Conservation (phyloP, 2,113 vertebrate genomes). For the Sinocyclocheilus maitianheensis region DNA sequence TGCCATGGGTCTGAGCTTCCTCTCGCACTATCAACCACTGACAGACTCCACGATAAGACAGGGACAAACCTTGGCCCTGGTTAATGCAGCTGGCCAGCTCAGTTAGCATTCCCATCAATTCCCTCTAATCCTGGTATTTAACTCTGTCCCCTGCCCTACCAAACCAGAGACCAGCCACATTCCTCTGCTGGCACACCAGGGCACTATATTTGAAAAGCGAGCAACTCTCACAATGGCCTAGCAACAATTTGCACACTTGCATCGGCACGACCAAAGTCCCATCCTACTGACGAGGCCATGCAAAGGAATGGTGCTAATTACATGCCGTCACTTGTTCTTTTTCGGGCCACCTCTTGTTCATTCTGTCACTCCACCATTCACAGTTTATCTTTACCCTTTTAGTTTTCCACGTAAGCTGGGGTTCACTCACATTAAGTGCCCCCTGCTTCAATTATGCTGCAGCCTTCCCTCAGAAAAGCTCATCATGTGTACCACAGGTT, state of each 20-base stretch:
- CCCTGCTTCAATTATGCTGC: constrained; percentile 13
- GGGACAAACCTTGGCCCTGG: constrained; percentile 57
- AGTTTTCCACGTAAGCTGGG: background rate
- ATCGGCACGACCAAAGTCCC: constrained; percentile 16
- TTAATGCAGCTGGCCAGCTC: constrained; percentile 66
- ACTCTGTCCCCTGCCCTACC: constrained; percentile 66
- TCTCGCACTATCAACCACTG: constrained; percentile 62
- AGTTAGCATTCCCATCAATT: constrained; percentile 68
- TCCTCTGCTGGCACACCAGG: constrained; percentile 65
- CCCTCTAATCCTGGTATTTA: constrained; percentile 70
- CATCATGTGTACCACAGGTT: constrained; percentile 14
- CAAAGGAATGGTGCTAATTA: constrained; percentile 68
- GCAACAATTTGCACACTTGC: constrained; percentile 55
- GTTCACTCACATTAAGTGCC: background rate
- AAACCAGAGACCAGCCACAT: constrained; percentile 69
- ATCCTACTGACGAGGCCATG: constrained; percentile 54
- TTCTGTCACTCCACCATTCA: background rate
- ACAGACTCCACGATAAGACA: constrained; percentile 64
- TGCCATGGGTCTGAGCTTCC: constrained; percentile 57
- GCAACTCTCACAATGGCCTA: constrained; percentile 72
- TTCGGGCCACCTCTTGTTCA: constrained; percentile 3
- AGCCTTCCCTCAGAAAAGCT: background rate
- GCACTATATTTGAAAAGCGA: constrained; percentile 63
- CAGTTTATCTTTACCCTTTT: constrained; percentile 14
- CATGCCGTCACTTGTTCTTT: constrained; percentile 30